Conservation (phyloP, 1,140 invertebrate species). For the Trichomalopsis sarcophagae region DNA sequence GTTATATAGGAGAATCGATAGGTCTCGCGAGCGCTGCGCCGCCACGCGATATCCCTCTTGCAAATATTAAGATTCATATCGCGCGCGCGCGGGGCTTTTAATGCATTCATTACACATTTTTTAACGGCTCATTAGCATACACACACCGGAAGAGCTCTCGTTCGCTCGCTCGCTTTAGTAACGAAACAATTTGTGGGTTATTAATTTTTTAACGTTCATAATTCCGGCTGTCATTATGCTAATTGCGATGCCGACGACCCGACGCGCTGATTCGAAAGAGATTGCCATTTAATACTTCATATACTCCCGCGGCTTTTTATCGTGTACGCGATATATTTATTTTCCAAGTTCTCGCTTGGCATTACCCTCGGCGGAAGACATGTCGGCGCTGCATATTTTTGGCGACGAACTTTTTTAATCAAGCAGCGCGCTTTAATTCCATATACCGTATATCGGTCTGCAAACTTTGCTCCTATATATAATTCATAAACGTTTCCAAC, state of each 20-base stretch:
- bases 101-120: background rate
- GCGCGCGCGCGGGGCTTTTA: background rate
- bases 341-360: too few species aligned
- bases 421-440: too few species aligned
- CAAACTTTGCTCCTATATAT: too few species aligned
- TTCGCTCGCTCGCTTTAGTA: background rate
- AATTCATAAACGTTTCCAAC: too few species aligned
- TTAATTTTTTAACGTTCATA: background rate
- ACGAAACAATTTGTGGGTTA: background rate
- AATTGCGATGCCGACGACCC: background rate
- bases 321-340: too few species aligned
- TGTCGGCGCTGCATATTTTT: too few species aligned
- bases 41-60: slow-evolving; percentile 1
- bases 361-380: too few species aligned
- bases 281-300: too few species aligned
- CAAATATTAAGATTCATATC: background rate
- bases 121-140: background rate
- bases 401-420: too few species aligned
- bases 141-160: background rate
- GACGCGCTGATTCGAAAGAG: too few species aligned
- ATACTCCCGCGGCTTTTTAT: too few species aligned
- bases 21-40: background rate
- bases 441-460: too few species aligned
- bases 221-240: background rate
- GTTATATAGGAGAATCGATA: background rate